Evolutionary conservation across 2,113 vertebrate species (phyloP).

Genomic region (Chloroceryle aenea): DNA sequence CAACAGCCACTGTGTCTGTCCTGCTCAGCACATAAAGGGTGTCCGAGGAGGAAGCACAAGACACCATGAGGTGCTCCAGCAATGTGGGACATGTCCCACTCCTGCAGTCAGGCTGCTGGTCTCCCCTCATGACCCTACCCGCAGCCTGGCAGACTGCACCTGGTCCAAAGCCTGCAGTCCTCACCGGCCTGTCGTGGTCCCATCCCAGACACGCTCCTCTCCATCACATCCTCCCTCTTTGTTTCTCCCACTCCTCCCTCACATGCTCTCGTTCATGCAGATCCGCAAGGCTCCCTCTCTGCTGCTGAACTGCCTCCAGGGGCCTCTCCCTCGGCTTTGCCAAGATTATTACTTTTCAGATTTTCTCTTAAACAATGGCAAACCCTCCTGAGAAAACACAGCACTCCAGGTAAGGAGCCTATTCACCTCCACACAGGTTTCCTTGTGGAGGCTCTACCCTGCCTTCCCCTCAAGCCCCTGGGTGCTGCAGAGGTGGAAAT

Average conservation of each 20-base stretch:
- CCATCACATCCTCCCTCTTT: background rate
- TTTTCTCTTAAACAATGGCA: background rate
- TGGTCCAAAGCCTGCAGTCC: rapidly evolving
- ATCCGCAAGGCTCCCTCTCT: background rate
- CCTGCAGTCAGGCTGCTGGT: background rate
- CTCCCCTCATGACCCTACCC: background rate
- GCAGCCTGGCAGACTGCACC: background rate
- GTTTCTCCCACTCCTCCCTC: background rate
- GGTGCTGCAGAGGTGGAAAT: background rate
- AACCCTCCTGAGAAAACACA: background rate
- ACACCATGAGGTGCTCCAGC: background rate
- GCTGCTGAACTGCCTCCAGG: background rate
- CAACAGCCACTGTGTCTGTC: background rate
- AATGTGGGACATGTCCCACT: rapidly evolving
- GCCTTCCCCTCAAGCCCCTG: background rate
- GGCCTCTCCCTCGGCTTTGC: background rate
- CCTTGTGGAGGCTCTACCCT: background rate
- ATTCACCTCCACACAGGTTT: background rate
- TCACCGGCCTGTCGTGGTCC: background rate
- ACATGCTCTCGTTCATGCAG: background rate
- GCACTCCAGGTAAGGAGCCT: background rate
- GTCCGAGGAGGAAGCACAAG: background rate
- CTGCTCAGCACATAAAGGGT: rapidly evolving
- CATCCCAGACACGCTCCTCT: background rate
- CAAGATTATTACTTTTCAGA: background rate